Evolutionary conservation across 2,113 vertebrate species (phyloP), one percentile per base, ranked within the genome.

Genomic region (Hystrix cristata): DNA sequence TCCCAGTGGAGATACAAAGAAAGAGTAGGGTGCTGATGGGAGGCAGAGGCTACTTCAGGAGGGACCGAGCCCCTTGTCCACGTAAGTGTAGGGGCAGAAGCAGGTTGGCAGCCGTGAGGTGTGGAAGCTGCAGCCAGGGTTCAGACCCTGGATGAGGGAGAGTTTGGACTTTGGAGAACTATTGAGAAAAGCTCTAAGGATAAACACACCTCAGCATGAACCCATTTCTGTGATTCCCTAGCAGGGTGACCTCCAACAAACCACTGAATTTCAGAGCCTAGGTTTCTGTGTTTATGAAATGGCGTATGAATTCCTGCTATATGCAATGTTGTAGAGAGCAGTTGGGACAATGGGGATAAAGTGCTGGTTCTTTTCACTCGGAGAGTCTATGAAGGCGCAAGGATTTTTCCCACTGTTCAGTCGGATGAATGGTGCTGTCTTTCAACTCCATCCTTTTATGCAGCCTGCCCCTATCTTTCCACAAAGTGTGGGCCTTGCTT

Each of bases 221-320:
- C 53, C 19, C 14, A 78, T 15, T 43, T 87, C 48, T 51, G 38
- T 12, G 71, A 38, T n/a, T 91, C 19, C 48, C 71, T 51, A 59
- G 69, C 51, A 53, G 11, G 57, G 16, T 76, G 43, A 79, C 31
- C n/a, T 92, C 62, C 64, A 78, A 43, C 34, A 88, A 27, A 25
- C 87, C 12, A 79, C 15, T 21, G 60, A 46, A 59, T 64, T 62
- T 85, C 83, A 11, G 78, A 82, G 59, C 25, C 67, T 79, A 48
- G 14, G 34, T 89, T 87, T 97, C 43, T 55, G 72, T 21, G 11
- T 82, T 81, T 87, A 46, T 34, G 57, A 90, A 87, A 90, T 82
- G 91, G n/a, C 10, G 78, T 29, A 81, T 9, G 7, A 29, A 84
- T 46, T 86, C 14, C 48, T 57, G 25, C n/a, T 21, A 48, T 29